Conservation (phyloP, 2,113 vertebrate genomes). For the Poecilia latipinna region DNA sequence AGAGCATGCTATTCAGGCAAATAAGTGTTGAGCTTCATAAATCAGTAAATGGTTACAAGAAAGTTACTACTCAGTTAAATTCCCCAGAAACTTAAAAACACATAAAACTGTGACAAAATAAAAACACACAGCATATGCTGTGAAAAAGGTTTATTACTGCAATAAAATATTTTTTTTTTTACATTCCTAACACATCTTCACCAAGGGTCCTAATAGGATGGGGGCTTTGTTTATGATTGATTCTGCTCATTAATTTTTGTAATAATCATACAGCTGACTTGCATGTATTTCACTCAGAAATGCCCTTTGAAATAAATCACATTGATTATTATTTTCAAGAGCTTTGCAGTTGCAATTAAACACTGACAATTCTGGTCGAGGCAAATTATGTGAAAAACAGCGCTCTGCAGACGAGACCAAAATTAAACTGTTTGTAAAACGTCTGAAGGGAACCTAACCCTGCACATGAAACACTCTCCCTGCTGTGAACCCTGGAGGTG, state of each 20-base stretch:
- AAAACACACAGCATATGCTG: no score
- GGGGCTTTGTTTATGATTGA: no score
- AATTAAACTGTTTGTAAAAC: background rate
- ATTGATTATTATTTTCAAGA: background rate
- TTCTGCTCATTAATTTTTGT: no score
- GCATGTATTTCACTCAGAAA: background rate
- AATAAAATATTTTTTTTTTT: background rate
- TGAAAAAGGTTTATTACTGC: no score
- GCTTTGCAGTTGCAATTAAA: background rate
- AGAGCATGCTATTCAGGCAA: background rate
- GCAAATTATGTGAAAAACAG: background rate
- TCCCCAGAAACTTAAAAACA: background rate
- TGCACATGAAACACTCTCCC: background rate
- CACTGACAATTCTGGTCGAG: background rate
- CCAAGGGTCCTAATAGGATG: background rate
- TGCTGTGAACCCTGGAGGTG: background rate
- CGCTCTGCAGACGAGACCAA: background rate
- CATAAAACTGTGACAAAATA: background rate
- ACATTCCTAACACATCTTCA: background rate
- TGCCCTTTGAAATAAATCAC: background rate
- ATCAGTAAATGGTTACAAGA: background rate
- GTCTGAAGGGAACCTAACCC: background rate
- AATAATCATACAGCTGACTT: background rate
- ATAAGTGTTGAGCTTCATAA: background rate
- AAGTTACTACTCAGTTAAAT: no score